These are phyloP conservation scores for Willisornis vidua DNA, from an alignment of 2,113 vertebrate species.

Conservation along the genomic window DNA sequence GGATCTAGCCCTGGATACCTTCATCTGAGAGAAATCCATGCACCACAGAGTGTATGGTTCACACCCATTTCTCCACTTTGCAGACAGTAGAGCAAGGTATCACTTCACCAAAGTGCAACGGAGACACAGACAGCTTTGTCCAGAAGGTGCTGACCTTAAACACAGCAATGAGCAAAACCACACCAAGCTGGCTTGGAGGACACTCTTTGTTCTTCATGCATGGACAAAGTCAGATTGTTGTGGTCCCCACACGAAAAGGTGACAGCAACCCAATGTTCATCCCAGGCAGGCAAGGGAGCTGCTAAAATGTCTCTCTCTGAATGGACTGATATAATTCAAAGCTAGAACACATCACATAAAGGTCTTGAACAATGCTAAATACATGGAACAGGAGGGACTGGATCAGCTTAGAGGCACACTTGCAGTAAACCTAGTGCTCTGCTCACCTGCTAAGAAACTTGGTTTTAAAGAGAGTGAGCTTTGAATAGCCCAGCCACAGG, in stretches of 20 bases:
- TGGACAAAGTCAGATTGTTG: not conserved
- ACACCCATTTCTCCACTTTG: not conserved
- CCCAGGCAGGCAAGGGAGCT: not conserved
- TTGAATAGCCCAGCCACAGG: not conserved
- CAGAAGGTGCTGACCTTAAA: not conserved
- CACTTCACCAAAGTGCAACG: not conserved
- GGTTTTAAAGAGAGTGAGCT: not conserved
- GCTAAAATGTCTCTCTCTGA: not conserved
- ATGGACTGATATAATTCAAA: not conserved
- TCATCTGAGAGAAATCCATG: not conserved
- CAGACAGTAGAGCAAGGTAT: not conserved
- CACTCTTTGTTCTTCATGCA: not conserved
- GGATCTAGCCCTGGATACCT: not conserved
- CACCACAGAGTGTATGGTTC: not conserved
- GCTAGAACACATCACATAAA: not conserved
- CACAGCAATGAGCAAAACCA: not conserved
- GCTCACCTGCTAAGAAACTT: not conserved
- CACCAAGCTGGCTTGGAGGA: not conserved
- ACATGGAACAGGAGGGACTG: not conserved
- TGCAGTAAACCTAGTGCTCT: not conserved
- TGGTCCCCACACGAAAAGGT: fast-evolving
- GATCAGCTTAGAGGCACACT: not conserved
- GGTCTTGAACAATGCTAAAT: not conserved
- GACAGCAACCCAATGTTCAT: not conserved
- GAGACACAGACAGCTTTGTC: not conserved